Evolutionary conservation across 2,888 invertebrate species (phyloP), one percentile per base, ranked within the genome.

Genomic region (Drosophila birchii): DNA sequence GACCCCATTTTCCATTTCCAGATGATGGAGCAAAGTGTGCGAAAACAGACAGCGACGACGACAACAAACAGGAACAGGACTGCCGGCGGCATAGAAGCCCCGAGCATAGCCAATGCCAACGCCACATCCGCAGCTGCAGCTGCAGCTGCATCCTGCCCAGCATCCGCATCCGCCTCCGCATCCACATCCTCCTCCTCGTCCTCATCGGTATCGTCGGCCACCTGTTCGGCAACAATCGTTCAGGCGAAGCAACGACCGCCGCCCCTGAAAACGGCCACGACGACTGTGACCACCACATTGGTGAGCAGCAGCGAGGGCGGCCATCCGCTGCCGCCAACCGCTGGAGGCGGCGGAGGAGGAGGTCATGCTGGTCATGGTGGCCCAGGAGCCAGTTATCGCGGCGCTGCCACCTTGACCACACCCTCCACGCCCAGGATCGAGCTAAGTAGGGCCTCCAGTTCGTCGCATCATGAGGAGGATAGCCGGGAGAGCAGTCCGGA

Each of bases 401-500:
- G 89, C 64, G 72, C 88, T 63, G 73, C 90, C 73, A 88, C 90
- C 75, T 58, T 92, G 79, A 80, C 94, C 81, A 95, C 96, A 51
- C 96, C 96, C 23, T 94, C 95, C 78, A 96, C 97, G 58, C 97
- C 97, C 26, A 94, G 97, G 88, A 97, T 97, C 85, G 97, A 97
- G 93, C 96, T 97, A 91, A 97, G 97, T 79, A 94, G 97, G 80
- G 97, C 97, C 7, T 97, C 97, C 90, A 96, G 96, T 91, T 97
- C 97, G 67, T 96, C 96, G 41, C 97, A 97, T 88, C 97, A 97
- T 91, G 92, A 92, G 79, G 92, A 92, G 80, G 97, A 97, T 90
- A 96, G 96, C 85, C 94, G 96, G 54, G 96, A 96, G 89, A 96
- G 96, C 88, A 96, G 96, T 55, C 97, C 97, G 1, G 97, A 97